A percentile compares a stretch with the other conserved stretches of the same genome.
Evolutionary conservation across 2,888 invertebrate species (phyloP).

Genomic region (Lapara coniferarum): DNA sequence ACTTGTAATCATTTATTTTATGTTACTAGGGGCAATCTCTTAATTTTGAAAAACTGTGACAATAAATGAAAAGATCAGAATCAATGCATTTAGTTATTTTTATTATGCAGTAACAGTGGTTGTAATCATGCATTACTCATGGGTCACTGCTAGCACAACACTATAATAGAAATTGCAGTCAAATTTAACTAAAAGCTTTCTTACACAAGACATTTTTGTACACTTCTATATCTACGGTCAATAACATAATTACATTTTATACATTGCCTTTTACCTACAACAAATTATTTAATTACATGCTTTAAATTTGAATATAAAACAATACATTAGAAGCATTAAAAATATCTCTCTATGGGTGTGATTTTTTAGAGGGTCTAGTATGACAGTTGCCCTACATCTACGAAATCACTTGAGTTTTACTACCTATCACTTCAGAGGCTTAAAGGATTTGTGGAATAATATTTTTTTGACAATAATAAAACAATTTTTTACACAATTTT

Average conservation of each 20-base stretch:
- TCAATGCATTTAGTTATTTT: conserved; percentile 44
- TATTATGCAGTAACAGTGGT: conserved; percentile 65
- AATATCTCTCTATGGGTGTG: neutral
- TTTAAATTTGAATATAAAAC: conserved; percentile 55
- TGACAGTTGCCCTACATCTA: too few species aligned
- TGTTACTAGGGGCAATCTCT: neutral
- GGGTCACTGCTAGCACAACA: conserved; percentile 55
- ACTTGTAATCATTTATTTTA: neutral
- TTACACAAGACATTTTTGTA: conserved; percentile 75
- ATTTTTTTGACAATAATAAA: too few species aligned
- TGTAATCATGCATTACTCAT: conserved; percentile 40
- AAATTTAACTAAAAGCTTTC: conserved; percentile 70
- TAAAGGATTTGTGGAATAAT: too few species aligned
- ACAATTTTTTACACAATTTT: too few species aligned
- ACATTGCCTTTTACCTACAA: conserved; percentile 66
- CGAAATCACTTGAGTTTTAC: too few species aligned
- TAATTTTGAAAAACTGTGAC: neutral
- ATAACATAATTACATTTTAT: conserved; percentile 65
- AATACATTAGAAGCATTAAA: conserved; percentile 50
- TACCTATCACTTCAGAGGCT: too few species aligned
- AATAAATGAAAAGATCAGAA: conserved; percentile 34
- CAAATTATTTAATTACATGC: conserved; percentile 61
- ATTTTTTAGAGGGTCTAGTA: too few species aligned
- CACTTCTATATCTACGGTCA: conserved; percentile 71
- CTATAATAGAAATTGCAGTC: conserved; percentile 63